Percentiles rank a stretch among this genome's conserved stretches.
These are phyloP conservation scores for Sylvia atricapilla DNA, from an alignment of 2,113 vertebrate genomes.

Conservation along the genomic window DNA sequence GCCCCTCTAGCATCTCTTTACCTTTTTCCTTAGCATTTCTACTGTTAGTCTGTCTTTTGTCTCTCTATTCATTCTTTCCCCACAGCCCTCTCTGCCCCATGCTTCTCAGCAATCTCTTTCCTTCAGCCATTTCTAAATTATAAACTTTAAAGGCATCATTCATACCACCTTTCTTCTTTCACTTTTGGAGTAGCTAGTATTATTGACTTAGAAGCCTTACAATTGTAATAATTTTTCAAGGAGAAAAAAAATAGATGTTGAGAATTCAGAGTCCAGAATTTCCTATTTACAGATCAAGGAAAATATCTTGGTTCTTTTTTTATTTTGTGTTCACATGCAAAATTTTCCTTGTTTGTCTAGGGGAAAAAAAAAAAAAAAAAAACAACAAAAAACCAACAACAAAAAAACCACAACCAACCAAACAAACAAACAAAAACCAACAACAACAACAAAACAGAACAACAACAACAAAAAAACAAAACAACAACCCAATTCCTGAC, in stretches of 20 bases:
- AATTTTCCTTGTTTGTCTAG: not conserved
- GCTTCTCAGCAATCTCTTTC: not conserved
- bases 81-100: not conserved
- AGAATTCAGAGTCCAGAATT: not conserved
- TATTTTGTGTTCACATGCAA: not conserved
- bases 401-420: no score
- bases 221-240: not conserved
- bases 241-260: rapidly evolving
- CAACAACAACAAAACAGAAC: not conserved
- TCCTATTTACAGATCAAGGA: rapidly evolving
- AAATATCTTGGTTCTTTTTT: not conserved
- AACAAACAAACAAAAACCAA: not conserved
- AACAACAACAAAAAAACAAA: no score
- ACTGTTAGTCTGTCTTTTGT: not conserved
- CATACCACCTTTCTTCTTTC: not conserved
- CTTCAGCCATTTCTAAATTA: not conserved
- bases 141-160: not conserved
- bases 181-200: not conserved
- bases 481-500: not conserved
- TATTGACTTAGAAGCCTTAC: not conserved
- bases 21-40: not conserved
- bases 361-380: not conserved
- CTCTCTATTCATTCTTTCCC: not conserved
- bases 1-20: not conserved
- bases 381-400: no score